Conservation (phyloP, 2,888 invertebrate genomes). For the Lithodes maja region DNA sequence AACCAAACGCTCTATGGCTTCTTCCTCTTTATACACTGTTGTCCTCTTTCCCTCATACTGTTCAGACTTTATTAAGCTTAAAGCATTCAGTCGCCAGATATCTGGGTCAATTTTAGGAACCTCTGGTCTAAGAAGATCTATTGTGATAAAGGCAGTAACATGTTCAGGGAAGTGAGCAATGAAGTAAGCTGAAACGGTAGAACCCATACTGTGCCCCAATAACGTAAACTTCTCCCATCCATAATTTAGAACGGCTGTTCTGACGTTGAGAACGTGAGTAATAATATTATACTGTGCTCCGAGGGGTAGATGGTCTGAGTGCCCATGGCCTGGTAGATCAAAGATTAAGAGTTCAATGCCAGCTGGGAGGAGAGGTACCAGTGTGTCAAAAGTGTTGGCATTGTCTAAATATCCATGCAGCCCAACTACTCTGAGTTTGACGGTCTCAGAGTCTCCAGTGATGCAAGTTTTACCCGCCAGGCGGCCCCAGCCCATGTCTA, state of each 20-base stretch:
- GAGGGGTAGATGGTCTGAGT: constrained; percentile 52
- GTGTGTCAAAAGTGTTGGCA: constrained; percentile 58
- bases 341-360: constrained; percentile 44
- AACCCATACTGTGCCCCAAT: constrained; percentile 73
- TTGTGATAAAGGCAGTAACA: constrained; percentile 30
- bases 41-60: neutral
- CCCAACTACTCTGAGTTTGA: constrained; percentile 23
- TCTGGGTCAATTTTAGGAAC: neutral
- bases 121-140: constrained; percentile 5
- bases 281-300: constrained; percentile 51
- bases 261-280: constrained; percentile 32
- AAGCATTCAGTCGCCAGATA: neutral
- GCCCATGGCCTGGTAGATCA: constrained; percentile 64
- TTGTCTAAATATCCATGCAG: constrained; percentile 67
- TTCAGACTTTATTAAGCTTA: constrained; percentile 21
- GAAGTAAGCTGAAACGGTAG: constrained; percentile 73
- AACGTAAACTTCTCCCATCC: constrained; percentile 72
- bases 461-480: constrained; percentile 48
- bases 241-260: constrained; percentile 49
- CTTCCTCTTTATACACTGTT: constrained; percentile 26
- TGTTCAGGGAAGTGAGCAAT: constrained; percentile 35
- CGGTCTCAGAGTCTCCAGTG: neutral
- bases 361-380: constrained; percentile 46
- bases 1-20: constrained; percentile 47
- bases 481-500: constrained; percentile 52